A percentile compares a stretch with the other conserved stretches of the same genome.
Conservation (phyloP, 2,113 vertebrate genomes). For the Lontra canadensis region DNA sequence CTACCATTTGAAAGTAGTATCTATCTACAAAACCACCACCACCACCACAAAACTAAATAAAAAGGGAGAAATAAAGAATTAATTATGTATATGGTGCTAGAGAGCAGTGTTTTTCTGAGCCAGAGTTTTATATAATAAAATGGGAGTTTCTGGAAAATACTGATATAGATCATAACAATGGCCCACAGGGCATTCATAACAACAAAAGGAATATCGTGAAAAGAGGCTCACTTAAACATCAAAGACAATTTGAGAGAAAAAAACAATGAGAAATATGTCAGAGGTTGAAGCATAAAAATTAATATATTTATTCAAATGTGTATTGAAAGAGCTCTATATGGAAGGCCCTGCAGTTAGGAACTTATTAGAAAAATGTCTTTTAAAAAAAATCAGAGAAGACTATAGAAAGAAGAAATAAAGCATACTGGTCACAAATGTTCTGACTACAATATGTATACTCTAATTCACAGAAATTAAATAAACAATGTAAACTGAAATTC, state of each 20-base stretch:
- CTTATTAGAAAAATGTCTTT: neutral
- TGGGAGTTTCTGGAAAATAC: neutral
- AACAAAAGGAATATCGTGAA: neutral
- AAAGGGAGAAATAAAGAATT: neutral
- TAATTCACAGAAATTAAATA: neutral
- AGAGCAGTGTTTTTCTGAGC: neutral
- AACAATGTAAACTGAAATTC: neutral
- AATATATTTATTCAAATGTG: neutral
- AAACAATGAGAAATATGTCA: neutral
- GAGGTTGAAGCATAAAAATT: neutral
- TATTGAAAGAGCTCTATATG: neutral
- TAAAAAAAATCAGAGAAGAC: neutral
- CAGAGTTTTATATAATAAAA: neutral
- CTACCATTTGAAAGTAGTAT: neutral
- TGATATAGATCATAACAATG: neutral
- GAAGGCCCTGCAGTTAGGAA: neutral
- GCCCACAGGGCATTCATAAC: neutral
- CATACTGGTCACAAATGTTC: neutral
- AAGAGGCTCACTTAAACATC: neutral
- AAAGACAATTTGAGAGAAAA: slow-evolving; percentile 24
- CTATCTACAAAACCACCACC: neutral
- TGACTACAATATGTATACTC: neutral
- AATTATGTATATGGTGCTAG: neutral
- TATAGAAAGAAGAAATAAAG: neutral
- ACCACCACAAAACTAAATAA: neutral